Percentiles rank a stretch among this genome's conserved stretches.
Evolutionary conservation across 2,113 vertebrate species (phyloP).

Genomic region (Orientallactaga bullata): DNA sequence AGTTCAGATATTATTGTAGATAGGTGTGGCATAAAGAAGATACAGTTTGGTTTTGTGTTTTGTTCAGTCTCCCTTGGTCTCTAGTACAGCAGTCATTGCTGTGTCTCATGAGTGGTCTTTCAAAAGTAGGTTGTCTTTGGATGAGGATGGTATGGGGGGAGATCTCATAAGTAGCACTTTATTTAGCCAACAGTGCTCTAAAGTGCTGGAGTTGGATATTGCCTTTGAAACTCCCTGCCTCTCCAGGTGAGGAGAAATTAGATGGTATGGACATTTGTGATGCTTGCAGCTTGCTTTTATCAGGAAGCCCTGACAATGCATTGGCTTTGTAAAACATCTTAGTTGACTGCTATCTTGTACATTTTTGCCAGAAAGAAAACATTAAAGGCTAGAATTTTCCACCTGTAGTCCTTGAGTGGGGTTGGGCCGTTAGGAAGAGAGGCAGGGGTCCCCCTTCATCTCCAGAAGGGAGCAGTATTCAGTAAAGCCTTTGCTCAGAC

Average conservation of each 20-base stretch:
- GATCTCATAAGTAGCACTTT: neutral
- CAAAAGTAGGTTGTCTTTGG: neutral
- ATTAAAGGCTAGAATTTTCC: neutral
- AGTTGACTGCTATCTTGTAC: neutral
- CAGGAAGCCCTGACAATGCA: neutral
- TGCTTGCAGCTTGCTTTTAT: neutral
- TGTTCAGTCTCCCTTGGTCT: neutral
- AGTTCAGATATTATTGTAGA: neutral
- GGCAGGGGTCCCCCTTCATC: neutral
- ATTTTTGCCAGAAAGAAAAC: conserved; percentile 40
- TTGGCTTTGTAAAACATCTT: neutral
- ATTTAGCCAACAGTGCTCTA: neutral
- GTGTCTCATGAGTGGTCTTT: neutral
- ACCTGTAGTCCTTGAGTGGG: neutral
- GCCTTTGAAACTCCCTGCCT: neutral
- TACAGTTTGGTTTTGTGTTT: neutral
- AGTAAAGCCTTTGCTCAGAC: neutral
- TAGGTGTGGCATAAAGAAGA: neutral
- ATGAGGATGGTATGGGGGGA: neutral
- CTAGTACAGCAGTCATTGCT: neutral
- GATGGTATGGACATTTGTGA: neutral
- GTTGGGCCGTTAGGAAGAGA: neutral
- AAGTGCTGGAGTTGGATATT: neutral
- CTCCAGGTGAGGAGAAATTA: neutral
- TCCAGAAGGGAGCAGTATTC: conserved; percentile 57